A percentile compares a stretch with the other conserved stretches of the same genome.
Evolutionary conservation across 2,888 invertebrate genomes (phyloP).

Genomic region (Eristalis tenax): DNA sequence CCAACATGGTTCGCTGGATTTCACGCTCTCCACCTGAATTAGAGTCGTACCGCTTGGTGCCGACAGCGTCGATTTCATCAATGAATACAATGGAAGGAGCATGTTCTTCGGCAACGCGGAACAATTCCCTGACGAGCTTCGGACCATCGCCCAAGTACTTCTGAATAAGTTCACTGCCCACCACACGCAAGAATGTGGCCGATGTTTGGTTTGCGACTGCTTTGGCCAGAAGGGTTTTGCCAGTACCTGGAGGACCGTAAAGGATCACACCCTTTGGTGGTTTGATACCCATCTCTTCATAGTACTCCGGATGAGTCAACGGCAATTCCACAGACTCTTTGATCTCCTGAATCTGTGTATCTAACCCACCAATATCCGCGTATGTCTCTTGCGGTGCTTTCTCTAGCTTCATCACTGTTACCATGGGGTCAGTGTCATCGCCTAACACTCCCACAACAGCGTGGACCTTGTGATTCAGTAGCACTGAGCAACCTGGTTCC

Average conservation of each 20-base stretch:
- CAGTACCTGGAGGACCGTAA: slow-evolving; percentile 99
- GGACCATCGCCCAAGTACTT: slow-evolving; percentile 99
- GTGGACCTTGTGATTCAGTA: slow-evolving; percentile 99
- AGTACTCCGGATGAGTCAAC: slow-evolving; percentile 99
- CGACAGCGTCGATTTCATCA: slow-evolving; percentile 99
- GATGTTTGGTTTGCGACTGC: slow-evolving; percentile 99
- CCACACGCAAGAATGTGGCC: slow-evolving; percentile 98
- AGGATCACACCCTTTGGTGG: slow-evolving; percentile 99
- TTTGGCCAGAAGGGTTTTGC: slow-evolving; percentile 98
- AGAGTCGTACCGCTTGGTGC: slow-evolving; percentile 99
- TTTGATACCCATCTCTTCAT: slow-evolving; percentile 99
- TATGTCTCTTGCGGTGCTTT: slow-evolving; percentile 99
- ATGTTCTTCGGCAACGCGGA: slow-evolving; percentile 99
- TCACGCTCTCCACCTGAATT: slow-evolving; percentile 99
- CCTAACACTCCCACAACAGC: slow-evolving; percentile 99
- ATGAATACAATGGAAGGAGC: slow-evolving; percentile 99
- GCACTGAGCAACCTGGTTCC: slow-evolving; percentile 98
- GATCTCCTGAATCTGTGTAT: slow-evolving; percentile 98
- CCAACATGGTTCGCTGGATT: slow-evolving; percentile 99
- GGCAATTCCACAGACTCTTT: slow-evolving; percentile 99
- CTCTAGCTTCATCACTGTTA: slow-evolving; percentile 99
- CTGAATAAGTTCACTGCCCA: slow-evolving; percentile 99
- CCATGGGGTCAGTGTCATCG: slow-evolving; percentile 99
- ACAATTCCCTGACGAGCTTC: slow-evolving; percentile 97
- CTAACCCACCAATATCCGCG: slow-evolving; percentile 98